Evolutionary conservation across 2,888 invertebrate species (phyloP).

Genomic region (Bembecia ichneumoniformis): DNA sequence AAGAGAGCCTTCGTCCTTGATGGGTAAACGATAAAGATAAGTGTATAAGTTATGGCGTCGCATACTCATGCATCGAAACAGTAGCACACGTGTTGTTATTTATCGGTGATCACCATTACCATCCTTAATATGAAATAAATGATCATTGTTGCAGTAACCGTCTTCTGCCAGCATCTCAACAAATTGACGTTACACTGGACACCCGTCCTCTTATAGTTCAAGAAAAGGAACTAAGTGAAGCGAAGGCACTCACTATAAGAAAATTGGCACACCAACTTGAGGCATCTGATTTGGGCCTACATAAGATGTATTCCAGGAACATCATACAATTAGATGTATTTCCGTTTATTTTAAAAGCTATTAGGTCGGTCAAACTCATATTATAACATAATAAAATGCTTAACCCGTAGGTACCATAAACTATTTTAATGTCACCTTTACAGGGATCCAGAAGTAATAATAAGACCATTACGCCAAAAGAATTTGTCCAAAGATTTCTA

Average conservation of each 20-base stretch:
- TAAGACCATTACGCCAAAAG: constrained; percentile 76
- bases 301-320: constrained; percentile 77
- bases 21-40: no score
- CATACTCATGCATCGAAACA: no score
- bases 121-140: neutral
- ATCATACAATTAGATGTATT: constrained; percentile 76
- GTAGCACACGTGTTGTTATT: no score
- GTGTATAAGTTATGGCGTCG: no score
- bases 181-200: constrained; percentile 78
- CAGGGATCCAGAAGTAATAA: constrained; percentile 52
- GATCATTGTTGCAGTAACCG: constrained; percentile 55
- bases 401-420: no score
- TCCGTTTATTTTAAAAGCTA: constrained; percentile 73
- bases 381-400: neutral
- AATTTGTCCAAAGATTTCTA: constrained; percentile 72
- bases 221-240: constrained; percentile 69
- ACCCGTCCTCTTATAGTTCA: constrained; percentile 76
- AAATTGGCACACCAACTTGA: constrained; percentile 80
- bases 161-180: constrained; percentile 73
- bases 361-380: constrained; percentile 46
- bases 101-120: neutral
- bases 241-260: constrained; percentile 74
- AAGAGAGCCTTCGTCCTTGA: no score
- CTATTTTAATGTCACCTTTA: neutral
- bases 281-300: constrained; percentile 74